Base-by-base conservation (phyloP, 2,797 vertebrate species). In the Podargus strigoides region DNA sequence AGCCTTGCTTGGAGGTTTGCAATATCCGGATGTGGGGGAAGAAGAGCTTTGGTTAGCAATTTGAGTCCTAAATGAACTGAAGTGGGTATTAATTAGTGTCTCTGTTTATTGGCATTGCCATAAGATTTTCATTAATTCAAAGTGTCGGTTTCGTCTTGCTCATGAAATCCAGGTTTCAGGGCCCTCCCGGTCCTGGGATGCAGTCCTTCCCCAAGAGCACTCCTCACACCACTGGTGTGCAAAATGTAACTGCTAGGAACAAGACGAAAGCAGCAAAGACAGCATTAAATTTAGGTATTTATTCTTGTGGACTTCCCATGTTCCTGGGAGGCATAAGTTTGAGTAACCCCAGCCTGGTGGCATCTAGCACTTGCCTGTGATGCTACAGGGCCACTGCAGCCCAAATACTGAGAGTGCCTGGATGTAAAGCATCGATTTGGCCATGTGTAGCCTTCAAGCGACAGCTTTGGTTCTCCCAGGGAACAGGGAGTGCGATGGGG, bases 381-480 rank as follows among this genome's bases (percentile, higher is more conserved):
- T 67, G 44, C 36, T 56, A 7, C 0, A 0, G 37, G 24, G 44
- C 39, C 1, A 3, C 56, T 68, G 14, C 26, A 86, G 34, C 37
- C 34, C 34, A 58, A 63, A 53, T 13, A 30, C 4, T 32, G 67
- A 30, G 14, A 18, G 10, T 1, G 3, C 17, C 21, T 72, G 67
- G 53, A 19, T 58, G 15, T 36, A 62, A 69, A 62, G 11, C 52
- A 64, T 6, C 1, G 1, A 50, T n/a, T 15, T 44, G 11, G 15
- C 32, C 1, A 0, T 3, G 11, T 14, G 36, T 27, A 81, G 21
- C 17, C 53, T 72, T 27, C 0, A 4, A 87, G 42, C 24, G 63
- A 53, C 42, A 47, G 39, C 14, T 92, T 64, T 6, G 14, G 14
- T 64, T 84, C 21, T 87, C 39, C 60, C 30, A 41, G 32, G 10